Percentiles rank a stretch among this genome's conserved stretches.
phyloP scores from a whole-genome alignment of 2,797 vertebrate genomes.

The Pseudochirops cupreus region DNA sequence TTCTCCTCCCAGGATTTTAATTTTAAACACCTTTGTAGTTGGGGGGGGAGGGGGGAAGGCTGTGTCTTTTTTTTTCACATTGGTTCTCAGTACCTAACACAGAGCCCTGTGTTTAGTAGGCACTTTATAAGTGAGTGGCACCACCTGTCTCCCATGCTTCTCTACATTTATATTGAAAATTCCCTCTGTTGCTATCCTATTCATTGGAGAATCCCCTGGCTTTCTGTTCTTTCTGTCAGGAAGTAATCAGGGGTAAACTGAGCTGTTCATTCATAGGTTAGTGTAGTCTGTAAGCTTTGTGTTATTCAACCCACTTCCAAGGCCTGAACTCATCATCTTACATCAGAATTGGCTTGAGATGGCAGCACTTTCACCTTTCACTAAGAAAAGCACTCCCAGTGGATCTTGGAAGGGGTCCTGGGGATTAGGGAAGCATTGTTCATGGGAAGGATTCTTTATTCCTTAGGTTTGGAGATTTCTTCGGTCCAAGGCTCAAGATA shows the following conservation, averaged over 20 bases:
- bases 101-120: neutral
- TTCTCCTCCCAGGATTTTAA: neutral
- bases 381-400: slow-evolving; percentile 19
- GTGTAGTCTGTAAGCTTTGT: neutral
- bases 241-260: neutral
- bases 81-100: neutral
- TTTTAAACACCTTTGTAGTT: neutral
- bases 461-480: slow-evolving; percentile 5
- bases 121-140: neutral
- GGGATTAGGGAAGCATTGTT: neutral
- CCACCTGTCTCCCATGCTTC: neutral
- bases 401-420: neutral
- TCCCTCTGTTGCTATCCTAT: neutral
- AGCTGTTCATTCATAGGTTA: slow-evolving; percentile 16
- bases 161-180: neutral
- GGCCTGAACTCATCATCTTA: neutral
- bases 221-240: slow-evolving; percentile 10
- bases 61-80: slow-evolving; percentile 19
- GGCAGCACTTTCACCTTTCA: slow-evolving; percentile 13
- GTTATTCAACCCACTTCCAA: neutral
- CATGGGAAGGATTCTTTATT: neutral
- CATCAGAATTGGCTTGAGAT: neutral
- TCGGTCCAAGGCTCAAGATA: slow-evolving; percentile 25
- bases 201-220: neutral
- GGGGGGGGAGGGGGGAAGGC: neutral